phyloP scores from a whole-genome alignment of 1,140 invertebrate genomes.

The Melitaea cinxia region DNA sequence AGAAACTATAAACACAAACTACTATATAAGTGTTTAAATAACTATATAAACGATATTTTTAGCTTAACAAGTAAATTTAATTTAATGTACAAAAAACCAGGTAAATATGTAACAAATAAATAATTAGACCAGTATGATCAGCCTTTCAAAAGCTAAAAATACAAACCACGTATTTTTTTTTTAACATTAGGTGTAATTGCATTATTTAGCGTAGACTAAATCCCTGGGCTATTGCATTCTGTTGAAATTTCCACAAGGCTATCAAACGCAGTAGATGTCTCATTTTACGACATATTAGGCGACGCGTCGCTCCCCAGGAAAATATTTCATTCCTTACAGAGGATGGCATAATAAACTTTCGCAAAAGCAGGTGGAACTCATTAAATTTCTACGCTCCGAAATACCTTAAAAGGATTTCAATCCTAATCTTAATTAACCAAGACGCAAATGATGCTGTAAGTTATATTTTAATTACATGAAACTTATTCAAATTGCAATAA shows the following conservation, averaged over 20 bases:
- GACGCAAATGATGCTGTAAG: not conserved
- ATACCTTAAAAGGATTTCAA: conserved; percentile 5
- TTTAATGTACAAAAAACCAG: too few relatives aligned
- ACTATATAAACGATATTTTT: too few relatives aligned
- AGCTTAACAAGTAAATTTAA: too few relatives aligned
- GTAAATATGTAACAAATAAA: too few relatives aligned
- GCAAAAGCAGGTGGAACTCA: conserved; percentile 15
- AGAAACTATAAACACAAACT: too few relatives aligned
- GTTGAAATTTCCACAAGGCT: conserved; percentile 6
- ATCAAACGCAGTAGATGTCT: conserved; percentile 20
- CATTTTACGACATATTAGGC: conserved; percentile 19
- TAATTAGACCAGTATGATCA: too few relatives aligned
- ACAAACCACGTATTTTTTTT: too few relatives aligned
- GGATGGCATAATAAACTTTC: conserved; percentile 6
- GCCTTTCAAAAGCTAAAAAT: too few relatives aligned
- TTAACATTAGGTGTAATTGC: too few relatives aligned
- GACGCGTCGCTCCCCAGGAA: conserved; percentile 1
- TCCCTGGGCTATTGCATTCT: not conserved
- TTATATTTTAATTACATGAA: not conserved
- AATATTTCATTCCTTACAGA: conserved; percentile 12
- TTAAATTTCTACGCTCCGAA: conserved; percentile 6
- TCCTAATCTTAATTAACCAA: not conserved
- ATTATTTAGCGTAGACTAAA: not conserved
- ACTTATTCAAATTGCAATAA: not conserved
- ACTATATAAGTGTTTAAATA: too few relatives aligned